Evolutionary conservation across 2,888 invertebrate species (phyloP), one percentile per base, ranked within the genome.

Genomic region (Nymphalis urticae): DNA sequence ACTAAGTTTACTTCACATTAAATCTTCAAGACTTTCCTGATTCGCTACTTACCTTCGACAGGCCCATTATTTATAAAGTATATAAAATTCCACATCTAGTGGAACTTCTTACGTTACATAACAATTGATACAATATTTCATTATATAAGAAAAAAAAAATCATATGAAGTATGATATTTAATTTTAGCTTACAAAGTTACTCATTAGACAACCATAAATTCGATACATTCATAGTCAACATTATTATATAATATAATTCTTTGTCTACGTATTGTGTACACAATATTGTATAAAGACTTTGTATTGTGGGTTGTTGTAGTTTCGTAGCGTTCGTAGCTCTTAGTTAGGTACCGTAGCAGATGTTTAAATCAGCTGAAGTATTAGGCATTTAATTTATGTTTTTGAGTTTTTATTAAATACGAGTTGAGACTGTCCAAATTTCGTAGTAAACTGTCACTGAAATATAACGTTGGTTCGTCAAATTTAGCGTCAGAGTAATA

Each of bases 21-120:
- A 56, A 56, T 56, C 32, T 56, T 32, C 32, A 56, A 32, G 36
- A 36, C n/a, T 56, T 56, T 56, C 13, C 0, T 9, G 56, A 56
- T 56, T 17, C 32, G n/a, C 56, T 56, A 32, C 27, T 54, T 9
- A 50, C 17, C 8, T 19, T 9, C n/a, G 19, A 50, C n/a, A 50
- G 8, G 50, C 50, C 32, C 16, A 13, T 27, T 54, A 27, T 32
- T 54, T 54, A 27, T 13, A 54, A 54, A 54, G 27, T 10, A 16
- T 17, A 19, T 27, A 19, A 54, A 54, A 54, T 17, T 54, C 24
- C 50, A 50, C 50, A 50, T 19, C 19, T 50, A 17, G n/a, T 7
- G 13, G 42, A 13, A 42, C 42, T 13, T 42, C 13, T 42, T 42
- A 42, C 42, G 42, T 13, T 42, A 13, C 42, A 42, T 42, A 42